Evolutionary conservation across 2,113 vertebrate genomes (phyloP), one percentile per base, ranked within the genome.

Genomic region (Epinephelus fuscoguttatus): DNA sequence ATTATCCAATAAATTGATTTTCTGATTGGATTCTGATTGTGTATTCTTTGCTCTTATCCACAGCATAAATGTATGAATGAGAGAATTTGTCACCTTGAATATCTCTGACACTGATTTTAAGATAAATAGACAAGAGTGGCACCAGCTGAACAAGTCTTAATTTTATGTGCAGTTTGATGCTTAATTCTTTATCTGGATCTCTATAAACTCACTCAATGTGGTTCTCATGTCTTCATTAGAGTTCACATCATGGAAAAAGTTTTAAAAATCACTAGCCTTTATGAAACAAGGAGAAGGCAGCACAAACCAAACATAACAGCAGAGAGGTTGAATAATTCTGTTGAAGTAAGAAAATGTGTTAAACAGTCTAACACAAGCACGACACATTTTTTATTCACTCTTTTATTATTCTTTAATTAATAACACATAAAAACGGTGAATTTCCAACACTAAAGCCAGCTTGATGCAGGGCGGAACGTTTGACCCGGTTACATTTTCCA

Each of bases 381-480:
- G 33, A 1, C 33, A 37, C 33, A 37, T 37, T 37, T 37, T 37
- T 37, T 4, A 30, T 3, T 30, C 30, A 30, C 2, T 42, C 1
- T 10, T 1, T 3, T 10, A 12, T 45, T 45, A 45, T 12, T 45
- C 42, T 45, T 2, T 9, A 12, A 12, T 45, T 37, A 37, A 27
- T 3, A 27, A 63, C 4, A 14, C 21, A 40, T 10, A 40, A 23
- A 40, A 4, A n/a, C 3, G 21, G 1, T 3, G 6, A 13, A 12
- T 19, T 21, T 1, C 0, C 4, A 50, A 52, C 4, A 10, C 5
- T 50, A 3, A 19, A 25, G 4, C 1, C 49, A 9, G 5, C 1
- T 4, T 60, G 1, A 12, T 18, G 2, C 23, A 0, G 27, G 27
- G 18, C 42, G 90, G 92, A 92, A 93, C 88, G 0, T 27, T 78